A percentile compares a stretch with the other conserved stretches of the same genome.
These are phyloP conservation scores for Meloidogyne hapla DNA, from an alignment of 1,140 invertebrate genomes.

Conservation along the genomic window DNA sequence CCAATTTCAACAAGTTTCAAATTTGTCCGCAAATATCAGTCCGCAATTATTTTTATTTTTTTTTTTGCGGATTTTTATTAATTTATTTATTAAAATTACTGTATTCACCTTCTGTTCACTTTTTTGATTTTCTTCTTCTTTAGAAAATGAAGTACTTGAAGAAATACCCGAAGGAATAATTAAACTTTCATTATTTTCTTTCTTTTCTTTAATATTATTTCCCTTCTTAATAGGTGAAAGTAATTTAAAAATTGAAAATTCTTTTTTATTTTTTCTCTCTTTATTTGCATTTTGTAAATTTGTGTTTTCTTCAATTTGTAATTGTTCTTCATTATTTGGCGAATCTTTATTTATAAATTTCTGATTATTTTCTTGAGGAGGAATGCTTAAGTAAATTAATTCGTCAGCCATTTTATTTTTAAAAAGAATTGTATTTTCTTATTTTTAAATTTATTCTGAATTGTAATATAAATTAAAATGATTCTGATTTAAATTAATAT, in stretches of 20 bases:
- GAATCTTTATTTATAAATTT: neutral
- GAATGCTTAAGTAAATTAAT: neutral
- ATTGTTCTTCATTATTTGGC: neutral
- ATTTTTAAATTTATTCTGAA: no score
- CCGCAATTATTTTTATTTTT: no score
- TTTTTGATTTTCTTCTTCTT: no score
- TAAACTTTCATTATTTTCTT: neutral
- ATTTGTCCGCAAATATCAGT: no score
- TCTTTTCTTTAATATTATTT: neutral
- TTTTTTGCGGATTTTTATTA: no score
- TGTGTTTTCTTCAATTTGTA: neutral
- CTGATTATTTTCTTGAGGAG: neutral
- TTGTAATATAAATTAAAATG: no score
- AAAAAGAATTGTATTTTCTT: no score
- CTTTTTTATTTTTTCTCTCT: neutral
- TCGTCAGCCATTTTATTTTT: neutral
- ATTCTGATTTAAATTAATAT: no score
- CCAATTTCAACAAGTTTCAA: no score
- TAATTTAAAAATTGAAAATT: conserved; percentile 7
- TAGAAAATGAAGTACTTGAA: no score
- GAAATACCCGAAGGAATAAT: neutral
- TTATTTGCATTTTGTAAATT: neutral
- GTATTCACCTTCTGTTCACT: no score
- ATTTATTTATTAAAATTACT: no score
- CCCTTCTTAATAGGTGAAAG: neutral